Base-by-base conservation (phyloP, 2,113 vertebrate genomes). In the Engraulis encrasicolus region DNA sequence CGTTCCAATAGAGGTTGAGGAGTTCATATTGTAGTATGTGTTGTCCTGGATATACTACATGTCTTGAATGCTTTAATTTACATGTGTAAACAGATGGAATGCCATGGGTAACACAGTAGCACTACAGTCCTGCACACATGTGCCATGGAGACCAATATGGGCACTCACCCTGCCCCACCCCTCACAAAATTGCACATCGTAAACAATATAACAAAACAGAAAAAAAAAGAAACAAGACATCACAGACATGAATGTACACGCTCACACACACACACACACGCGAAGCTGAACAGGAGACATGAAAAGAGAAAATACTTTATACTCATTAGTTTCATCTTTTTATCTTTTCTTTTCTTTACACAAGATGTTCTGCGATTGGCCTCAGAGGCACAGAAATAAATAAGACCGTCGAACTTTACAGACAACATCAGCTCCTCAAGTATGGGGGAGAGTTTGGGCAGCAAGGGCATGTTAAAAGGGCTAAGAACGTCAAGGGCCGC, bases 371-470 rank as follows among this genome's bases (percentile, higher is more conserved):
- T 50, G 50, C 83, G 89, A 81, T 5, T 40, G 82, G 90, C 91
- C 92, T 83, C 48, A 81, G 87, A 92, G 92, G 88, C 92, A 89
- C 91, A 86, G 81, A 92, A 93, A 95, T 95, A 95, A 96, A 95
- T 95, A 95, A 54, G 78, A 85, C 66, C 12, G 78, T 15, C 83
- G 48, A 48, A 14, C n/a, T 23, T 38, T 12, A 61, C 36, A n/a
- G n/a, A n/a, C n/a, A n/a, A 36, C n/a, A 31, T 12, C 71, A 78
- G 81, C 71, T 83, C 61, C 20, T 11, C 34, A 31, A 6, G 80
- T n/a, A n/a, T n/a, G n/a, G n/a, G n/a, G n/a, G n/a, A 78, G 18
- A 7, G 48, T 15, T 48, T 74, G 58, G 6, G 17, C 0, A n/a
- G 18, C 11, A 23, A 9, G 7, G 18, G 61, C 23, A 11, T 6